A percentile compares a stretch with the other conserved stretches of the same genome.
Evolutionary conservation across 2,888 invertebrate species (phyloP).

Genomic region (Merodon equestris): DNA sequence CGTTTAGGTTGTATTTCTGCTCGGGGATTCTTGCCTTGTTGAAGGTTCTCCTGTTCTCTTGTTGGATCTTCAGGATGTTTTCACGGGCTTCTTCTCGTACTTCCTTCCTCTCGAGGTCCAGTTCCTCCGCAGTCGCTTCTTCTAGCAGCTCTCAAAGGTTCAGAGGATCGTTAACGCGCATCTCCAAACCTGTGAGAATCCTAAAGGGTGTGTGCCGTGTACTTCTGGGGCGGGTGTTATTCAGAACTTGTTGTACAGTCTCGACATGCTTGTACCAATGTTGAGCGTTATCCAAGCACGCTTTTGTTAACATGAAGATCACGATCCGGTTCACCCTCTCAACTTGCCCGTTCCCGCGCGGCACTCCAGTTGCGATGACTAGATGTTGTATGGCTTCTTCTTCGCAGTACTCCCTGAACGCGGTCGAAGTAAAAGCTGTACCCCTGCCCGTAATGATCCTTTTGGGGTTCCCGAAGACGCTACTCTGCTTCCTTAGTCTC

Average conservation of each 20-base stretch:
- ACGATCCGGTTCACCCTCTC: slow-evolving; percentile 73
- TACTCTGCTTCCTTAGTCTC: slow-evolving; percentile 68
- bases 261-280: slow-evolving; percentile 71
- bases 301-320: slow-evolving; percentile 73
- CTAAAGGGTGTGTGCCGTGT: no score
- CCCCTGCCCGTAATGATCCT: slow-evolving; percentile 75
- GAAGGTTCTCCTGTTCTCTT: slow-evolving; percentile 1
- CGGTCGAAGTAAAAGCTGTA: slow-evolving; percentile 74
- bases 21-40: slow-evolving; percentile 3
- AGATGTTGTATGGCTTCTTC: slow-evolving; percentile 71
- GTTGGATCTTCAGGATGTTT: no score
- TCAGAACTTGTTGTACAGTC: no score
- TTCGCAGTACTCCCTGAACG: slow-evolving; percentile 72
- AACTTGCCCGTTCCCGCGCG: slow-evolving; percentile 74
- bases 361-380: slow-evolving; percentile 71
- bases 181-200: no score
- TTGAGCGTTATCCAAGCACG: slow-evolving; percentile 71
- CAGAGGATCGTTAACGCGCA: no score
- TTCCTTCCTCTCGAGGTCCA: no score
- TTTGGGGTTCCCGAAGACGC: slow-evolving; percentile 66
- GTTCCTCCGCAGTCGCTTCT: no score
- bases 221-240: no score
- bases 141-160: no score
- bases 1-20: background rate
- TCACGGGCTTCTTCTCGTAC: no score